Evolutionary conservation across 2,888 invertebrate genomes (phyloP), one percentile per base, ranked within the genome.

Genomic region (Hydrotaea diabolus): DNA sequence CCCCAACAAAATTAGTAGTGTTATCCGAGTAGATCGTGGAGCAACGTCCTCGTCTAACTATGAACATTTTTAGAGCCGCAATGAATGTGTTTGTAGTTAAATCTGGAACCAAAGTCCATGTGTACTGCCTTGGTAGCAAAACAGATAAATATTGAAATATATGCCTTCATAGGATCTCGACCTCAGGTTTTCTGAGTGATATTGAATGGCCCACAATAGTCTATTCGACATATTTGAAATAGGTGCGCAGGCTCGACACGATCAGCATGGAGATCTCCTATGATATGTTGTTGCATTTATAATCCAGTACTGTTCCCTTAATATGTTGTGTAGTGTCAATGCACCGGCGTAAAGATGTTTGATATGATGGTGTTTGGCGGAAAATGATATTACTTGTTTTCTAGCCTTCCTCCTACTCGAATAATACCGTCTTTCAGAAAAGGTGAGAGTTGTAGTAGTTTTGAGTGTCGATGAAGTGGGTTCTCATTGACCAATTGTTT

Each of bases 151-250:
- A 77, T 36, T n/a, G 7, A 3, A 7, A 49, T 49, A 11, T 49
- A 49, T 9, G 2, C 4, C 13, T 49, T 49, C 5, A 49, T 49
- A 2, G 49, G 49, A 9, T 5, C 2, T 11, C 49, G 13, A 49
- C 2, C 5, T 36, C 36, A 8, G 3, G 3, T 36, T 5, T 36
- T 8, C 36, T 3, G 8, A 36, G 5, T 3, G 8, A 5, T 5
- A 36, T 5, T 5, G 8, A 36, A 8, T 36, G 36, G 36, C 3
- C 36, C 36, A 36, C 36, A 36, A 36, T 36, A 36, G 36, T 36
- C 36, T 5, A 36, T 46, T 87, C 85, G 4, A 87, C 74, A 1
- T 77, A 62, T 3, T 59, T 17, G 64, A 75, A 75, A 26, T n/a
- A n/a, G n/a, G n/a, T n/a, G n/a, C n/a, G n/a, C n/a, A n/a, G 7